phyloP scores from a whole-genome alignment of 2,113 vertebrate species.

The Cryptotis parvus region DNA sequence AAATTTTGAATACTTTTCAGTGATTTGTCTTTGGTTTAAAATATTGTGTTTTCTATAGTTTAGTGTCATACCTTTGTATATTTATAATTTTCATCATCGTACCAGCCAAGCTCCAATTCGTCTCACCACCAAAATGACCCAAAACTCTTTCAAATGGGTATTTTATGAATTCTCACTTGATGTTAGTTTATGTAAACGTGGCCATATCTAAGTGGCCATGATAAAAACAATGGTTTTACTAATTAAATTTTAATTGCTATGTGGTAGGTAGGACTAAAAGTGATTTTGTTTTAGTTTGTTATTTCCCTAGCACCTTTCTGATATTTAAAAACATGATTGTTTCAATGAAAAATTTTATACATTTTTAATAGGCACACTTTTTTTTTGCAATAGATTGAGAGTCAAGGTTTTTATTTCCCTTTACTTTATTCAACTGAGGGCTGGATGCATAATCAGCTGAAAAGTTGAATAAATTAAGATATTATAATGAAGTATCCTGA shows the following conservation, averaged over 20 bases:
- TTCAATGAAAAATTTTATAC: background rate
- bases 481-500: background rate
- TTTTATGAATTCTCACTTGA: background rate
- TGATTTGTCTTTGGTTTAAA: too few species aligned
- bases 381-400: background rate
- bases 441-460: background rate
- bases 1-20: too few species aligned
- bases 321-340: constrained; percentile 15
- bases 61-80: too few species aligned
- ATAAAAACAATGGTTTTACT: too few species aligned
- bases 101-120: too few species aligned
- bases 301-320: background rate
- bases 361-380: background rate
- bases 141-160: background rate
- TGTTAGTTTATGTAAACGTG: background rate
- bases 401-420: background rate
- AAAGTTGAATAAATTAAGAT: constrained; percentile 6
- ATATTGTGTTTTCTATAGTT: too few species aligned
- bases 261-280: background rate
- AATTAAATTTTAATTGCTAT: too few species aligned
- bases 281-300: background rate
- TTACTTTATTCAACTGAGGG: background rate
- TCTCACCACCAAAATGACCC: too few species aligned
- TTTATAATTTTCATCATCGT: too few species aligned
- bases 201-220: too few species aligned